A percentile compares a stretch with the other conserved stretches of the same genome.
Evolutionary conservation across 2,797 vertebrate species (phyloP).

Genomic region (Otolemur crassicaudatus): DNA sequence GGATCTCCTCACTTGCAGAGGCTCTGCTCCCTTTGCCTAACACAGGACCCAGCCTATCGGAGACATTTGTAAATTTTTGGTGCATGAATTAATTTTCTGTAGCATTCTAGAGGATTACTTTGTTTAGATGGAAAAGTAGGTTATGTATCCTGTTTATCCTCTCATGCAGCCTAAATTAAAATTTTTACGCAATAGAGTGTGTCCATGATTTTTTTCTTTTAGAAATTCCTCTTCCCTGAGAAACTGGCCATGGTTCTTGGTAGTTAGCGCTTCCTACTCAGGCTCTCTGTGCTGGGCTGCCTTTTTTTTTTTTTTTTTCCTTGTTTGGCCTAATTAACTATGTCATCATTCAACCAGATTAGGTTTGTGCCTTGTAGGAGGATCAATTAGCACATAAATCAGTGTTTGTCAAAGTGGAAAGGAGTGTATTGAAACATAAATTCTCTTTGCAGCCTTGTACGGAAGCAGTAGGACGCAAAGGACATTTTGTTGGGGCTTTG

Average conservation of each 20-base stretch:
- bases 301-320: background rate
- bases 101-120: background rate
- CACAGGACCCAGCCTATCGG: background rate
- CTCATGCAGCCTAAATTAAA: constrained; percentile 16
- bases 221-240: background rate
- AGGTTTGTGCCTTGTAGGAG: constrained; percentile 49
- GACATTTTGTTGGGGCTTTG: background rate
- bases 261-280: background rate
- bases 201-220: background rate
- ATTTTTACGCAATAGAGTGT: background rate
- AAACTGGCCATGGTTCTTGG: background rate
- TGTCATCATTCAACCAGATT: constrained; percentile 47
- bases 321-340: constrained; percentile 53
- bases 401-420: constrained; percentile 27
- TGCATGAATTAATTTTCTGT: background rate
- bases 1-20: background rate
- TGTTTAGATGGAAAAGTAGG: background rate
- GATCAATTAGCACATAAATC: constrained; percentile 59
- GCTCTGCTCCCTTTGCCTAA: background rate
- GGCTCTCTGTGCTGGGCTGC: background rate
- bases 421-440: background rate
- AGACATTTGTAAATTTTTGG: background rate
- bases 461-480: background rate
- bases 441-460: background rate
- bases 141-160: background rate